phyloP scores from a whole-genome alignment of 2,888 invertebrate species.

The Seira sanloemensis region DNA sequence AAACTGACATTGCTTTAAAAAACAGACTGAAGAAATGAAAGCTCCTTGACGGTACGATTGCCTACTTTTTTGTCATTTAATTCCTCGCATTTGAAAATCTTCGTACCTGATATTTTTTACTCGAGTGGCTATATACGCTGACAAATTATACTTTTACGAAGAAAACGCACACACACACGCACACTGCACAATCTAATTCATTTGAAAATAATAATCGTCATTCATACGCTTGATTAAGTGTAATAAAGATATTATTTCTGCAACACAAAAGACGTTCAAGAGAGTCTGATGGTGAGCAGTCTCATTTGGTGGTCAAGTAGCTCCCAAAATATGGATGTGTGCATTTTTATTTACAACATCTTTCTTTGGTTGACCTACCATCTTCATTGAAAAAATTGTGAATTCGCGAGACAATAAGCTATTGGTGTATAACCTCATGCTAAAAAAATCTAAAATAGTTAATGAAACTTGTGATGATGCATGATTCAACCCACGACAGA shows the following conservation, averaged over 20 bases:
- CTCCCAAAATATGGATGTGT: conserved; percentile 20
- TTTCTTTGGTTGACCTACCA: conserved; percentile 38
- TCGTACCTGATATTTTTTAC: neutral
- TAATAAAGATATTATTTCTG: conserved; percentile 49
- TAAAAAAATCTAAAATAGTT: conserved; percentile 1
- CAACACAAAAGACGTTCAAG: neutral
- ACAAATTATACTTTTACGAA: too few relatives aligned
- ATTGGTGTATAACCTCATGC: too few relatives aligned
- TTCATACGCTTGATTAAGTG: conserved; percentile 45
- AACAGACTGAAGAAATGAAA: neutral
- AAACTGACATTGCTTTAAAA: neutral
- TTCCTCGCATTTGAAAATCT: neutral
- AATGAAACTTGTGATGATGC: too few relatives aligned
- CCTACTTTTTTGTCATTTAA: conserved; percentile 3
- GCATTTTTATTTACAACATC: conserved; percentile 18
- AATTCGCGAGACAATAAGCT: neutral
- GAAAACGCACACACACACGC: neutral
- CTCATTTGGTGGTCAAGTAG: conserved; percentile 44
- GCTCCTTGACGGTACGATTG: neutral
- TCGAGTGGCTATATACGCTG: too few relatives aligned
- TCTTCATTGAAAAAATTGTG: conserved; percentile 42
- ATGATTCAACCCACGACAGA: too few relatives aligned
- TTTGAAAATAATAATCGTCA: neutral
- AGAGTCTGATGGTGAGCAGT: conserved; percentile 2
- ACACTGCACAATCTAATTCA: neutral